A percentile compares a stretch with the other conserved stretches of the same genome.
Evolutionary conservation across 2,797 vertebrate genomes (phyloP).

Genomic region (Falco naumanni): DNA sequence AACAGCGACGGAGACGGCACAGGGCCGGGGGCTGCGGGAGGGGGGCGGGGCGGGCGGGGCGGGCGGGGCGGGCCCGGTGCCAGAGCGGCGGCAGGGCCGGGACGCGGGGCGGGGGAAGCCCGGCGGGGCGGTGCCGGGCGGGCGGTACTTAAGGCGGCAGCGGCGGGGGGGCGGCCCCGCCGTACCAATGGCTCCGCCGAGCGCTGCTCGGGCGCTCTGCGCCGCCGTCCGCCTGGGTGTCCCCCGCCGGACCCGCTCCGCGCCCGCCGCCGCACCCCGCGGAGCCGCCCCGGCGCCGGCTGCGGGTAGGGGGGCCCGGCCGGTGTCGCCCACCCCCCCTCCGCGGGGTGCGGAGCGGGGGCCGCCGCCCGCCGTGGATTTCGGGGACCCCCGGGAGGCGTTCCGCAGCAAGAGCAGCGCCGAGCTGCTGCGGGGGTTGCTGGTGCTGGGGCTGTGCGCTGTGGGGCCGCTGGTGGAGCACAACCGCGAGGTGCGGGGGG

Average conservation of each 20-base stretch:
- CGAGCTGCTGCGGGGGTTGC: constrained; percentile 85
- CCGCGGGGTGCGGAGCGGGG: not conserved
- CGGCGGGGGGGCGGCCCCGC: no score
- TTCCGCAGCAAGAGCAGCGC: constrained; percentile 88
- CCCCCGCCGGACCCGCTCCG: not conserved
- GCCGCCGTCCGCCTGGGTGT: not conserved
- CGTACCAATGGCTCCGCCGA: not conserved
- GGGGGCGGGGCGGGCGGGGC: no score
- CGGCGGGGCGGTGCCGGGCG: not conserved
- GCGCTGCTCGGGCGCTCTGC: not conserved
- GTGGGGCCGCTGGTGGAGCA: constrained; percentile 84
- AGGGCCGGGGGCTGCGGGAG: no score
- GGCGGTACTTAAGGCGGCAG: not conserved
- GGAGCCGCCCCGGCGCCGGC: not conserved
- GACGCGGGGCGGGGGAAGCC: not conserved
- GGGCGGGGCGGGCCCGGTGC: no score
- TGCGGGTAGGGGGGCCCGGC: not conserved
- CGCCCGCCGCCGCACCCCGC: not conserved
- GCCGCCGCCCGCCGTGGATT: constrained; percentile 78
- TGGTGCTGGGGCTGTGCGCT: constrained; percentile 89
- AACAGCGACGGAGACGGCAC: no score
- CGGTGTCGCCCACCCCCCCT: constrained; percentile 24
- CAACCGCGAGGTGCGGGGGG: constrained; percentile 78
- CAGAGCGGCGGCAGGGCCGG: not conserved
- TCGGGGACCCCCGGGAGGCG: constrained; percentile 86